These are phyloP conservation scores for Seriola quinqueradiata DNA, from an alignment of 2,113 vertebrate species.

Conservation along the genomic window DNA sequence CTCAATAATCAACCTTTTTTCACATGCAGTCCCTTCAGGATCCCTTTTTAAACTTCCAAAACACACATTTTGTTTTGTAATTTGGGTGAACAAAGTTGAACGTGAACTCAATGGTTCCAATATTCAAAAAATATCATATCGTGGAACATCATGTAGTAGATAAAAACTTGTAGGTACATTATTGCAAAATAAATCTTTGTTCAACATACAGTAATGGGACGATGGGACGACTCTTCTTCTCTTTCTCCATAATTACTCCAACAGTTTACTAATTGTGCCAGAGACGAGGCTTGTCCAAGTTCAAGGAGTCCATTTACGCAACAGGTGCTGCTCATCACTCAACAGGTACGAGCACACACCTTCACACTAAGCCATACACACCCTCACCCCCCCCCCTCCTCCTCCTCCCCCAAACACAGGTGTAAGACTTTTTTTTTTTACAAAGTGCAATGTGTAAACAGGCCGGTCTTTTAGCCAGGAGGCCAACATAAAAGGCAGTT, in stretches of 20 bases:
- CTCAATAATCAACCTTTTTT: too few species aligned
- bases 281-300: conserved; percentile 27
- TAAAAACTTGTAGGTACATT: too few species aligned
- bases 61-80: too few species aligned
- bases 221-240: background rate
- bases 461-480: conserved; percentile 61
- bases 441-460: conserved; percentile 73
- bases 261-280: conserved; percentile 22
- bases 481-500: conserved; percentile 75
- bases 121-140: too few species aligned
- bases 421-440: conserved; percentile 58
- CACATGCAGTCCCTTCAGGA: too few species aligned
- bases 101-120: too few species aligned
- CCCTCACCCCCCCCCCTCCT: background rate
- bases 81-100: too few species aligned
- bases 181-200: background rate
- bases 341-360: conserved; percentile 66
- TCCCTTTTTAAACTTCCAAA: too few species aligned
- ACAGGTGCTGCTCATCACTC: conserved; percentile 78
- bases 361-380: conserved; percentile 41
- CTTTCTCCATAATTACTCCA: background rate
- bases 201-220: background rate
- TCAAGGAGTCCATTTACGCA: conserved; percentile 57
- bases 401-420: conserved; percentile 62
- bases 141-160: too few species aligned